A percentile compares a stretch with the other conserved stretches of the same genome.
These are phyloP conservation scores for Tethya wilhelma DNA, from an alignment of 37 sponge, comb jelly and placozoan genomes.

Conservation along the genomic window DNA sequence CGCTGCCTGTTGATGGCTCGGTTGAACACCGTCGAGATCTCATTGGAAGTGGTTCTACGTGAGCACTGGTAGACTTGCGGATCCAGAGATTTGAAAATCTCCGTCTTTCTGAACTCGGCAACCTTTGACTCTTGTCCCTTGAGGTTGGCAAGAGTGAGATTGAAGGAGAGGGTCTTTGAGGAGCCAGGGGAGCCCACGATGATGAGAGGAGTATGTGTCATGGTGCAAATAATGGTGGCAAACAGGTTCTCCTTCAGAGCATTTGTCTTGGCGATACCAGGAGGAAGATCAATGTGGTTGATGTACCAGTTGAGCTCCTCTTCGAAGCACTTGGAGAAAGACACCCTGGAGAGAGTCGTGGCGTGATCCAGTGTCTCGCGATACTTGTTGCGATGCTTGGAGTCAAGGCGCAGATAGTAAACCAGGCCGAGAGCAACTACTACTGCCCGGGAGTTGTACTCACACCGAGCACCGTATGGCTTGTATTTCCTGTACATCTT, in stretches of 20 bases:
- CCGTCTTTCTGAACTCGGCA: slow-evolving; percentile 57
- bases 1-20: slow-evolving; percentile 81
- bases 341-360: not conserved
- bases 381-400: slow-evolving; percentile 51
- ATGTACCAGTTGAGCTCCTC: slow-evolving; percentile 77
- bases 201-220: slow-evolving; percentile 83
- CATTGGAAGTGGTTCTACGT: slow-evolving; percentile 83
- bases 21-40: slow-evolving; percentile 86
- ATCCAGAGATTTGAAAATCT: slow-evolving; percentile 82
- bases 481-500: slow-evolving; percentile 42
- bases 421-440: slow-evolving; percentile 74
- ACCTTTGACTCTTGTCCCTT: slow-evolving; percentile 80
- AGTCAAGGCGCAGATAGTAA: slow-evolving; percentile 84
- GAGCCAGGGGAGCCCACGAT: slow-evolving; percentile 94
- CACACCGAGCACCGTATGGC: slow-evolving; percentile 1
- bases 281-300: slow-evolving; percentile 58
- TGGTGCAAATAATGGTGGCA: slow-evolving; percentile 81
- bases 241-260: slow-evolving; percentile 93
- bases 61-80: slow-evolving; percentile 93
- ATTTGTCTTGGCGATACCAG: slow-evolving; percentile 87
- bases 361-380: slow-evolving; percentile 22
- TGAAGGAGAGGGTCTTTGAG: slow-evolving; percentile 93
- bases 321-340: slow-evolving; percentile 29
- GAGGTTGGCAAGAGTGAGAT: slow-evolving; percentile 80
- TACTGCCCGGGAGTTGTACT: slow-evolving; percentile 51